Conservation (phyloP, 2,888 invertebrate species). For the Meloe dianella region DNA sequence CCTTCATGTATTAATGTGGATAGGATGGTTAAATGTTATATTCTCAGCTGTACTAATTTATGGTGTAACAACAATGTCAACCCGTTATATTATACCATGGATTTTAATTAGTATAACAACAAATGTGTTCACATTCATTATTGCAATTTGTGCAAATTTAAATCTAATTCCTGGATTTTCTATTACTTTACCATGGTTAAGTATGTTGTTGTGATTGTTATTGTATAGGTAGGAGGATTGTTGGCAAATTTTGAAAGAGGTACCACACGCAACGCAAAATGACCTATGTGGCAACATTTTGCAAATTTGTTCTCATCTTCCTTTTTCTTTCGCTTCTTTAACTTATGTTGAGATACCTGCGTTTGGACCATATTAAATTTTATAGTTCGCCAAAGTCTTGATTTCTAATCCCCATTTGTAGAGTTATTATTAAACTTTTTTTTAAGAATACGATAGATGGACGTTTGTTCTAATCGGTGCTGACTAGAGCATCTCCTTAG, state of each 20-base stretch:
- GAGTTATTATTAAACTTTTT: too few species aligned
- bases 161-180: constrained; percentile 41
- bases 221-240: neutral
- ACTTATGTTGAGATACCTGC: too few species aligned
- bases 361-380: too few species aligned
- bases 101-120: constrained; percentile 42
- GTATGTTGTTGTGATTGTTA: constrained; percentile 19
- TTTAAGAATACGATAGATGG: too few species aligned
- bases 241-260: neutral
- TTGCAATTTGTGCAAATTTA: constrained; percentile 39
- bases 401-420: too few species aligned
- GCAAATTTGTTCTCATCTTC: too few species aligned
- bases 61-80: constrained; percentile 43
- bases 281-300: too few species aligned
- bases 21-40: constrained; percentile 44
- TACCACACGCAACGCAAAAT: too few species aligned
- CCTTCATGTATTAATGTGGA: constrained; percentile 43
- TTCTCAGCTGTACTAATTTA: constrained; percentile 44
- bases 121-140: constrained; percentile 37
- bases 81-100: constrained; percentile 46
- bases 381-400: too few species aligned
- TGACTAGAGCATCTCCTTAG: too few species aligned
- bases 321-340: too few species aligned
- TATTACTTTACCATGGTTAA: constrained; percentile 33
- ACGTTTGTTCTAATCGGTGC: too few species aligned